phyloP scores from a whole-genome alignment of 35 echinoderm and acorn worm genomes.

The Anneissia japonica region DNA sequence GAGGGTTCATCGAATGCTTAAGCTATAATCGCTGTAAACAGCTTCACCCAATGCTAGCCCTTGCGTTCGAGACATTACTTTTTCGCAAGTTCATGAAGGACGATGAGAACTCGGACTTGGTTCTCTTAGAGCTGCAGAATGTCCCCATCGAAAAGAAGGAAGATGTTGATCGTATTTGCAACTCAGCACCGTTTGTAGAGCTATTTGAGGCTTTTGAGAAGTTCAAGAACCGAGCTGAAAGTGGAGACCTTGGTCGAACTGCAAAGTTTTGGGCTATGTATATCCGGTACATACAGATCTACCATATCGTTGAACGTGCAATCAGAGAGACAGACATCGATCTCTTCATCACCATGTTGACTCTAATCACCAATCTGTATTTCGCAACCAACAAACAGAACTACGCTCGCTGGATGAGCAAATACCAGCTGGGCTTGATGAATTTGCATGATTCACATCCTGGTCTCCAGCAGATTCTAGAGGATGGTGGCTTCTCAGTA shows the following conservation, averaged over 20 bases:
- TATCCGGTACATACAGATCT: neutral
- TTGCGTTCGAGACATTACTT: conserved; percentile 28
- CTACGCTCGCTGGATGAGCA: neutral
- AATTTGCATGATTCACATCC: neutral
- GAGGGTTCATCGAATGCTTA: conserved; percentile 22
- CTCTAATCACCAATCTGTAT: neutral
- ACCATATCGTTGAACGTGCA: neutral
- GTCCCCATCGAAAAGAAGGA: no score
- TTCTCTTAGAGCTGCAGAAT: no score
- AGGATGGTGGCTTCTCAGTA: neutral
- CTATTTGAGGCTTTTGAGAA: neutral
- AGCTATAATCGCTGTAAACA: conserved; percentile 35
- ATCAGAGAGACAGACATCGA: conserved; percentile 11
- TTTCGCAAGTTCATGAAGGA: conserved; percentile 16
- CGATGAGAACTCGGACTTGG: neutral
- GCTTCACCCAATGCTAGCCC: conserved; percentile 21
- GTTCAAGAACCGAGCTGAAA: neutral
- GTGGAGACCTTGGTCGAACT: conserved; percentile 8
- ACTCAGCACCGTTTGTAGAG: neutral
- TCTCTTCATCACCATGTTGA: conserved; percentile 11
- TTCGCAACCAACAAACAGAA: neutral
- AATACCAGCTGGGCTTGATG: neutral
- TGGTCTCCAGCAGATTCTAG: neutral
- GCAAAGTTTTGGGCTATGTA: conserved; percentile 34
- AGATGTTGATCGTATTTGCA: neutral